These are phyloP conservation scores for Gnatocerus cornutus DNA, from an alignment of 2,888 invertebrate species.

Conservation along the genomic window DNA sequence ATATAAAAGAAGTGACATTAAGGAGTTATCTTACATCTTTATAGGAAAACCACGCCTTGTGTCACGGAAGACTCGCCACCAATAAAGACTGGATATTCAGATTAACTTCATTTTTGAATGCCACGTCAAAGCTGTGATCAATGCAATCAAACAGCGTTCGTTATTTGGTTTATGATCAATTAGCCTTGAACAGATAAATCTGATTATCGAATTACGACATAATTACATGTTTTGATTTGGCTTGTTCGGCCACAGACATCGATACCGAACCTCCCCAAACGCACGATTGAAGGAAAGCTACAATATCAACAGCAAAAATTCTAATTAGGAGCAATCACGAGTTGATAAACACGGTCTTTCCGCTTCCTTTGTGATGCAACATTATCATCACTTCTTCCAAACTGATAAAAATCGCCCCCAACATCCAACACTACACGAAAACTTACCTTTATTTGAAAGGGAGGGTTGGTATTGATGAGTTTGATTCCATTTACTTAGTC, in stretches of 20 bases:
- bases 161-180: constrained; percentile 44
- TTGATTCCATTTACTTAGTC: constrained; percentile 71
- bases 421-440: constrained; percentile 26
- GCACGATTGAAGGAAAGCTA: constrained; percentile 3
- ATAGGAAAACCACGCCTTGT: constrained; percentile 61
- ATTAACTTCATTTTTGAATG: constrained; percentile 8
- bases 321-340: constrained; percentile 42
- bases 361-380: constrained; percentile 49
- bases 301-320: constrained; percentile 35
- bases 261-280: constrained; percentile 13
- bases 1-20: constrained; percentile 46
- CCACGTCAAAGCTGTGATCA: constrained; percentile 20
- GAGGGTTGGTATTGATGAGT: constrained; percentile 66
- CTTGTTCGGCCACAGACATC: constrained; percentile 28
- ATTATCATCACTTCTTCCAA: constrained; percentile 44
- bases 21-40: constrained; percentile 50
- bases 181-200: constrained; percentile 39
- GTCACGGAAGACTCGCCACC: constrained; percentile 69
- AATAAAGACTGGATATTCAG: constrained; percentile 59
- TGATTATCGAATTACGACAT: constrained; percentile 41
- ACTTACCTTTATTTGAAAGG: constrained; percentile 68
- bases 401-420: constrained; percentile 25
- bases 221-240: constrained; percentile 42
- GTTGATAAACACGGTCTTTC: constrained; percentile 40
- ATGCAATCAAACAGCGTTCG: constrained; percentile 31